phyloP scores from a whole-genome alignment of 1,140 invertebrate species.

The Drosophila subobscura region DNA sequence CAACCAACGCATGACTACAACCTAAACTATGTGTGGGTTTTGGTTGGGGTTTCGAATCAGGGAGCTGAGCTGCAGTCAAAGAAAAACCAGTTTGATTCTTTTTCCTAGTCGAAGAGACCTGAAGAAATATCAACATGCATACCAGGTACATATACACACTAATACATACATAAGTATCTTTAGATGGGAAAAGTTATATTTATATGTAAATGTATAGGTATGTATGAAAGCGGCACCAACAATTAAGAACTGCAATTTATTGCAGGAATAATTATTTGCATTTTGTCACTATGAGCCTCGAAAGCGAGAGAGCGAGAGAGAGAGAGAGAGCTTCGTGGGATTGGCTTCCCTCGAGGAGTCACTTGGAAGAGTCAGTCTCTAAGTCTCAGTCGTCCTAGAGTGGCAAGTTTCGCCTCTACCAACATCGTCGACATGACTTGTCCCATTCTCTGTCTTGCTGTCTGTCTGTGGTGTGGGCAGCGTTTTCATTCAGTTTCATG shows the following conservation, averaged over 20 bases:
- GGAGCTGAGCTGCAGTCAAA: conserved; percentile 39
- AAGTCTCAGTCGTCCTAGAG: conserved; percentile 38
- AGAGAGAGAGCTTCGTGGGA: conserved; percentile 37
- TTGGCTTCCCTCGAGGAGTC: conserved; percentile 27
- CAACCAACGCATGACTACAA: conserved; percentile 67
- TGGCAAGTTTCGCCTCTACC: conserved; percentile 46
- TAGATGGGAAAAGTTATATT: neutral
- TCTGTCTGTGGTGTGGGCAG: conserved; percentile 53
- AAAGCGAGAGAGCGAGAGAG: conserved; percentile 20
- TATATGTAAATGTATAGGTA: conserved; percentile 39
- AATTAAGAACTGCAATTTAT: conserved; percentile 82
- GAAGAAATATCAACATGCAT: conserved; percentile 22
- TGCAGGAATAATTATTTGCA: conserved; percentile 82
- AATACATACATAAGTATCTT: neutral
- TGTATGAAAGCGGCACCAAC: conserved; percentile 64
- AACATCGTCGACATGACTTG: conserved; percentile 25
- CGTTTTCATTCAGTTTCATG: conserved; percentile 61
- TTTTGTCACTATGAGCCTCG: conserved; percentile 72
- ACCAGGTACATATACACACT: conserved; percentile 11
- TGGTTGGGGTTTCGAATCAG: conserved; percentile 29
- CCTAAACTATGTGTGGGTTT: conserved; percentile 78
- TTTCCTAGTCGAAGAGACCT: conserved; percentile 52
- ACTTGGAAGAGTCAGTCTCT: conserved; percentile 1
- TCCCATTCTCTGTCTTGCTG: conserved; percentile 31
- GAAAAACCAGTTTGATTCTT: conserved; percentile 77